These are phyloP conservation scores for Danio choprae DNA, from an alignment of 2,797 vertebrate species.

Conservation along the genomic window DNA sequence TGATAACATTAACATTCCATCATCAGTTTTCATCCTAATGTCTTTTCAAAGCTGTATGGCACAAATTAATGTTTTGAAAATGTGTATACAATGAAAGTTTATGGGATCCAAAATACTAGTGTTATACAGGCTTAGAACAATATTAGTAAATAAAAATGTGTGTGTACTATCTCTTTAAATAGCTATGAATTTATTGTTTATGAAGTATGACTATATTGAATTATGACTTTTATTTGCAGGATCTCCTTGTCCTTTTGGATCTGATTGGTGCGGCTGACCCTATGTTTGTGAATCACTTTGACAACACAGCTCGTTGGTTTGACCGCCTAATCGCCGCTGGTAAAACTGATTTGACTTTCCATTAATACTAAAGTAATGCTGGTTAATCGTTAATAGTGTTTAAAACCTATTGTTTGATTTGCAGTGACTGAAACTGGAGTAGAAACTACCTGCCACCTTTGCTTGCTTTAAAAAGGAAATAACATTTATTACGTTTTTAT, in stretches of 20 bases:
- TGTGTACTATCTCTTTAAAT: not conserved
- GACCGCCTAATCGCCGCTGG: constrained; percentile 85
- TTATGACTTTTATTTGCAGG: constrained; percentile 70
- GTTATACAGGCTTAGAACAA: not conserved
- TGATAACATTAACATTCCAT: not conserved
- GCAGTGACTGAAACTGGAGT: not conserved
- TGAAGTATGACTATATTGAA: not conserved
- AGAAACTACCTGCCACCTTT: not conserved
- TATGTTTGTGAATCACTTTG: constrained; percentile 87
- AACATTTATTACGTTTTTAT: not conserved
- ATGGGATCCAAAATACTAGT: not conserved
- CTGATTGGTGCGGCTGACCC: constrained; percentile 84
- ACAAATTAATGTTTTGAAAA: not conserved
- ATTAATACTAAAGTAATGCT: not conserved
- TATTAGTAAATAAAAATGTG: not conserved
- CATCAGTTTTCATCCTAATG: not conserved
- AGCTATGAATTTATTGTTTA: not conserved
- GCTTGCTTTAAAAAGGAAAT: constrained; percentile 3
- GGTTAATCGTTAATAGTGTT: constrained; percentile 17
- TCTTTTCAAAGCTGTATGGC: not conserved
- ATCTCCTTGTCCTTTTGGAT: constrained; percentile 90
- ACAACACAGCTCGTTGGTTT: constrained; percentile 87
- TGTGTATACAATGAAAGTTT: too few relatives aligned
- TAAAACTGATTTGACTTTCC: constrained; percentile 60
- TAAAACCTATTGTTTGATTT: constrained; percentile 25